These are phyloP conservation scores for Zapus hudsonius DNA, from an alignment of 2,113 vertebrate species.

Conservation along the genomic window DNA sequence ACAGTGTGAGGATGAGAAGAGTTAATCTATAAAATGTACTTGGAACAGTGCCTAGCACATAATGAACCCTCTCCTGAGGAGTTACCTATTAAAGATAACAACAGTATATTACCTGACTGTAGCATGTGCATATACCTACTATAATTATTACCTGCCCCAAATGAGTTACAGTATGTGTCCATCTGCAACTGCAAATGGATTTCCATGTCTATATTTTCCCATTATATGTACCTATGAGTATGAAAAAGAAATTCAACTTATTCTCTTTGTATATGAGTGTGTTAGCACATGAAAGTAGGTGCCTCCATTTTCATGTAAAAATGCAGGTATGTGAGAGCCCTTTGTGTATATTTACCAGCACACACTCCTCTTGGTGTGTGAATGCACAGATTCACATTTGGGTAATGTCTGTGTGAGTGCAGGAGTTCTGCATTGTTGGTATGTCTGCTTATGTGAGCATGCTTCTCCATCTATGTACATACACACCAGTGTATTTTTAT, in stretches of 20 bases:
- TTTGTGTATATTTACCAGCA: slow-evolving; percentile 15
- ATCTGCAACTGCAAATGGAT: slow-evolving; percentile 12
- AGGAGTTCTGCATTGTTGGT: background rate
- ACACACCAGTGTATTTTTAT: slow-evolving; percentile 13
- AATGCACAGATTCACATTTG: background rate
- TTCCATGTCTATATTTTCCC: slow-evolving; percentile 45
- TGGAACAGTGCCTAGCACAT: slow-evolving; percentile 39
- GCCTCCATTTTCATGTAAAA: slow-evolving; percentile 36
- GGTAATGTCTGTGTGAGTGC: background rate
- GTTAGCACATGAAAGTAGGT: slow-evolving; percentile 11
- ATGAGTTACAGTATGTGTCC: slow-evolving; percentile 17
- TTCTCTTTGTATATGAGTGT: slow-evolving; percentile 31
- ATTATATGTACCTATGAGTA: background rate
- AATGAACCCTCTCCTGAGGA: background rate
- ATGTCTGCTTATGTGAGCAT: background rate
- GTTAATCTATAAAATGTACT: slow-evolving; percentile 50
- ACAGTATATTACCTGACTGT: background rate
- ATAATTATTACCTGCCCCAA: background rate
- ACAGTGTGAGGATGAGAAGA: slow-evolving; percentile 29
- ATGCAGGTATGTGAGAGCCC: background rate
- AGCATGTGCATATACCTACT: background rate
- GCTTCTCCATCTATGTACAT: background rate
- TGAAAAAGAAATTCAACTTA: slow-evolving; percentile 35
- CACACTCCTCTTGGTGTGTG: background rate
- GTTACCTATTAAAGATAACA: background rate